Conservation (phyloP, 2,797 vertebrate species). For the Manis pentadactyla region DNA sequence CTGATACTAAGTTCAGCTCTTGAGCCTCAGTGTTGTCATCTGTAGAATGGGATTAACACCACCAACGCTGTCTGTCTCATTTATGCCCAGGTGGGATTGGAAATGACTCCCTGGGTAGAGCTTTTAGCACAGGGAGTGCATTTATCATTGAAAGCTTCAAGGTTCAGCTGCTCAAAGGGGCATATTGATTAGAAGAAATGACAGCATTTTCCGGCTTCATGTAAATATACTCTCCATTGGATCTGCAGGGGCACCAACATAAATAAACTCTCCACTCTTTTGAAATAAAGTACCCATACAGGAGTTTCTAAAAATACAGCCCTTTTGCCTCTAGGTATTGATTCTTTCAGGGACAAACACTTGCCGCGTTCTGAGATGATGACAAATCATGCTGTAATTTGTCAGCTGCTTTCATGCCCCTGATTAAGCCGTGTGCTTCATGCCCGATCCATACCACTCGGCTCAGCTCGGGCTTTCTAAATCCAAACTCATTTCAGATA, state of each 20-base stretch:
- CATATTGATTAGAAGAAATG: conserved; percentile 58
- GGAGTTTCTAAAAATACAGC: conserved; percentile 79
- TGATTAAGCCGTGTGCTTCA: not conserved
- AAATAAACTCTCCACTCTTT: conserved; percentile 64
- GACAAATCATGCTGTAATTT: conserved; percentile 68
- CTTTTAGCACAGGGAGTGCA: not conserved
- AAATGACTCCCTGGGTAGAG: not conserved
- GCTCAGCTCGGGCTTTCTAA: not conserved
- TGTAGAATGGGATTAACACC: not conserved
- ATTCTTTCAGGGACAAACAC: conserved; percentile 75
- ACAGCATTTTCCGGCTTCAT: conserved; percentile 52
- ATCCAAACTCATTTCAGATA: not conserved
- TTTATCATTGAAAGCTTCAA: conserved; percentile 9
- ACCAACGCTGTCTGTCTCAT: not conserved
- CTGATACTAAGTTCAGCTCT: not conserved
- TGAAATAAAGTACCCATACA: conserved; percentile 74
- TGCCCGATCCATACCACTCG: not conserved
- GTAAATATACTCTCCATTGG: conserved; percentile 54
- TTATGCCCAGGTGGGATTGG: too few species aligned
- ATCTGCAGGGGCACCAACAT: not conserved
- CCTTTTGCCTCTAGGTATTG: conserved; percentile 57
- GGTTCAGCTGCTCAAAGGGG: conserved; percentile 52
- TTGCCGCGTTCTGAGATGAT: conserved; percentile 56
- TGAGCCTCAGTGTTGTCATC: not conserved
- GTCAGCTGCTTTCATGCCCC: conserved; percentile 13